A percentile compares a stretch with the other conserved stretches of the same genome.
These are phyloP conservation scores for Ariolimax columbianus DNA, from an alignment of 2,888 invertebrate species.

Conservation along the genomic window DNA sequence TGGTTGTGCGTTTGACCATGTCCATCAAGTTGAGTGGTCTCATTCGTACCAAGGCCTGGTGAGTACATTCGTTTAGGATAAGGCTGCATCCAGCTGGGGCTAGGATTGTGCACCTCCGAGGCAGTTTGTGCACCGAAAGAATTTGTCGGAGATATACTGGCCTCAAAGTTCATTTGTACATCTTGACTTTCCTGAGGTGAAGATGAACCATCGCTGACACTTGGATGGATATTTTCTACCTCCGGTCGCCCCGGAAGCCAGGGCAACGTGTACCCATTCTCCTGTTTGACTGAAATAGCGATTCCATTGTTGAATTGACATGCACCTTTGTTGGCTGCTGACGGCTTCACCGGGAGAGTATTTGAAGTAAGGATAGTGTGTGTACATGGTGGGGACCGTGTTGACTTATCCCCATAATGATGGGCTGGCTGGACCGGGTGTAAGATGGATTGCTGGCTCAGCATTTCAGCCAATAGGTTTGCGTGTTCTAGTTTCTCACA, in stretches of 20 bases:
- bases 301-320: background rate
- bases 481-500: background rate
- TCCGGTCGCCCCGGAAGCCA: background rate
- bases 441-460: slow-evolving; percentile 9
- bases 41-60: no score
- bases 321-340: no score
- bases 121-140: background rate
- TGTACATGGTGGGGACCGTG: background rate
- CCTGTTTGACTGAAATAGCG: background rate
- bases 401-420: background rate
- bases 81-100: background rate
- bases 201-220: background rate
- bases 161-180: background rate
- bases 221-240: background rate
- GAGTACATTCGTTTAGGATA: background rate
- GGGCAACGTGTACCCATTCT: background rate
- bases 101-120: background rate
- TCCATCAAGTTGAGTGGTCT: background rate
- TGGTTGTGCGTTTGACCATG: background rate
- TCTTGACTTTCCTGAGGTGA: no score
- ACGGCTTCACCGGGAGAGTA: background rate
- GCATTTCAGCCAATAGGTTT: slow-evolving; percentile 13
- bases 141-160: background rate
- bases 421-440: background rate
- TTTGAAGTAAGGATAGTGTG: background rate